Percentiles rank a stretch among this genome's conserved stretches.
Evolutionary conservation across 2,888 invertebrate genomes (phyloP).

Genomic region (Melinaea menophilus): DNA sequence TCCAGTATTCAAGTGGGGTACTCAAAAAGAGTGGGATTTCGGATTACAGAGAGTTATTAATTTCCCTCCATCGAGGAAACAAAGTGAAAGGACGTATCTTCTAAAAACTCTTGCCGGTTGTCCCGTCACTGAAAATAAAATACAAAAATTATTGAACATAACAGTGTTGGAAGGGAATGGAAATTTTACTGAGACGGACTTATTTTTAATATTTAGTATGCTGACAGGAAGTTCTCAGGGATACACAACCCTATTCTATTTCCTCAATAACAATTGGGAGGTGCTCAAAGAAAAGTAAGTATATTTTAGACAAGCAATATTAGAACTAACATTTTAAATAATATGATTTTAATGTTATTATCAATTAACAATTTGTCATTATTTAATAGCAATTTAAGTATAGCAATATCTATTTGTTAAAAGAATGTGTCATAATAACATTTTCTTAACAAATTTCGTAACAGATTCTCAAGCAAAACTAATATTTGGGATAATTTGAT

Average conservation of each 20-base stretch:
- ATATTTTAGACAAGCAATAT: neutral
- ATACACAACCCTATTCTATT: conserved; percentile 84
- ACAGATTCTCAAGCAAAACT: conserved; percentile 81
- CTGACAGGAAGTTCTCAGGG: conserved; percentile 84
- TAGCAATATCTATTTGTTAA: too few species aligned
- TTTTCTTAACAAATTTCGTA: conserved; percentile 24
- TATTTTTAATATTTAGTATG: conserved; percentile 86
- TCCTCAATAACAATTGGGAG: conserved; percentile 84
- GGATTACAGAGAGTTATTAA: conserved; percentile 86
- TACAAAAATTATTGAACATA: conserved; percentile 80
- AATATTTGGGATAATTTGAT: conserved; percentile 88
- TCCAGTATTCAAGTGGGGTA: conserved; percentile 90
- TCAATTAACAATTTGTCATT: neutral
- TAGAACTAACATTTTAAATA: too few species aligned
- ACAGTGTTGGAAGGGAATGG: conserved; percentile 83
- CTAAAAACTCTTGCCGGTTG: conserved; percentile 88
- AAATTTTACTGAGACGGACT: conserved; percentile 86
- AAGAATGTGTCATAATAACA: neutral
- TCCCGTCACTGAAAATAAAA: conserved; percentile 83
- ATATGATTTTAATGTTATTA: neutral
- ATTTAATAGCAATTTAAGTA: too few species aligned
- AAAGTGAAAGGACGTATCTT: conserved; percentile 86
- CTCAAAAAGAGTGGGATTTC: conserved; percentile 88
- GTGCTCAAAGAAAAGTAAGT: conserved; percentile 81
- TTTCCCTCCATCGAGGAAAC: conserved; percentile 83